phyloP scores from a whole-genome alignment of 1,140 invertebrate species.

The Harlomillsia oculata region DNA sequence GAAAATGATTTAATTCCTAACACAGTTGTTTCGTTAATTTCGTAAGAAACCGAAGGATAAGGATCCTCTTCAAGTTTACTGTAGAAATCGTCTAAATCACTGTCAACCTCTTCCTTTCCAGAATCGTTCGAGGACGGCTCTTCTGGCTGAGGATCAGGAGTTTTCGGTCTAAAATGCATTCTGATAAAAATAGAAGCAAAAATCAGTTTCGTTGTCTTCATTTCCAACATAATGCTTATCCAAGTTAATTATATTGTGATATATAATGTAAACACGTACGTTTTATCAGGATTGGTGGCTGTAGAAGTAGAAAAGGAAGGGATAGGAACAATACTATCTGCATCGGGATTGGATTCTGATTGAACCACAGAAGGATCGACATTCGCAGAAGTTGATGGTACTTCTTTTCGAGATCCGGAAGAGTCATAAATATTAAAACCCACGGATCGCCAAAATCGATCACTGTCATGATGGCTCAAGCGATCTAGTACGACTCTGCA shows the following conservation, averaged over 20 bases:
- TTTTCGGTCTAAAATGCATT: slow-evolving; percentile 25
- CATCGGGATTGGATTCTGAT: neutral
- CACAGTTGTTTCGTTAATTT: neutral
- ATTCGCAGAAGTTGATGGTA: neutral
- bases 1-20: no score
- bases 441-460: neutral
- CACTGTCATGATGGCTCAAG: neutral
- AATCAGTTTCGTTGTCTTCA: neutral
- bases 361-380: slow-evolving; percentile 10
- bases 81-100: slow-evolving; percentile 14
- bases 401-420: neutral
- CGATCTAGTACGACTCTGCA: slow-evolving; percentile 5
- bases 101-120: neutral
- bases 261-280: no score
- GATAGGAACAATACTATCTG: slow-evolving; percentile 4
- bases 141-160: slow-evolving; percentile 11
- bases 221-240: neutral
- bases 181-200: slow-evolving; percentile 13
- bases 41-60: slow-evolving; percentile 4
- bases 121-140: no score
- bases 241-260: neutral
- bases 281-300: slow-evolving; percentile 8
- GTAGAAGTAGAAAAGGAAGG: slow-evolving; percentile 9
- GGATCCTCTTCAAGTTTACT: no score
- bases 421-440: no score